These are phyloP conservation scores for Pollenia griseotomentosa DNA, from an alignment of 2,888 invertebrate species.

Conservation along the genomic window DNA sequence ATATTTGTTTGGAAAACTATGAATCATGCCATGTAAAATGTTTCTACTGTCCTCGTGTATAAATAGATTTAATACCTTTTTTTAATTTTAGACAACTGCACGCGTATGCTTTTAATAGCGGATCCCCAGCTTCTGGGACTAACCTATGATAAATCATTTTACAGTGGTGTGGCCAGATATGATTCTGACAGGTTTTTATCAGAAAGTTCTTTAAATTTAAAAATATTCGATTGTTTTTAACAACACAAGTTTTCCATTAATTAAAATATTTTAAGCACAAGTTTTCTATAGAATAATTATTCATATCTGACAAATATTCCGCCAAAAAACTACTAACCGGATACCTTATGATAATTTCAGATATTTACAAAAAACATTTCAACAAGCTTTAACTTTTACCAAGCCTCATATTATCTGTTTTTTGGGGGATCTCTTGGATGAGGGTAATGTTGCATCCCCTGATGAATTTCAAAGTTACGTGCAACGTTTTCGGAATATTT, in stretches of 20 bases:
- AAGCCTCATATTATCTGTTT: constrained; percentile 94
- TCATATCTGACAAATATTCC: too few species aligned
- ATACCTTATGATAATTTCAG: constrained; percentile 80
- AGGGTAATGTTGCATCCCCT: constrained; percentile 92
- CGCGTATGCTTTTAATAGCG: constrained; percentile 90
- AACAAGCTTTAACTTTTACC: constrained; percentile 88
- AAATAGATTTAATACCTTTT: neutral
- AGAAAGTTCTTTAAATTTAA: too few species aligned
- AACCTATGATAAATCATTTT: constrained; percentile 87
- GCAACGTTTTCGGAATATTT: constrained; percentile 88
- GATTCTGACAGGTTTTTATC: constrained; percentile 92
- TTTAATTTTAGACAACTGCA: constrained; percentile 85
- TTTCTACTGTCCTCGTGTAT: too few species aligned
- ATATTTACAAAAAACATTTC: constrained; percentile 92
- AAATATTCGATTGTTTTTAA: too few species aligned
- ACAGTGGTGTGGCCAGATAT: constrained; percentile 91
- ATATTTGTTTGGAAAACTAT: neutral
- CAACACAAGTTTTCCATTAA: neutral
- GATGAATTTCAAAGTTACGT: constrained; percentile 91
- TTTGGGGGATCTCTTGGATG: constrained; percentile 97
- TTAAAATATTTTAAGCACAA: constrained; percentile 1
- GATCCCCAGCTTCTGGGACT: constrained; percentile 97
- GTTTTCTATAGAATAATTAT: constrained; percentile 5
- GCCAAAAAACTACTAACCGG: too few species aligned
- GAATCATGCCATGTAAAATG: neutral